A percentile compares a stretch with the other conserved stretches of the same genome.
Conservation (phyloP, 1,140 invertebrate genomes). For the Zaprionus davidi region DNA sequence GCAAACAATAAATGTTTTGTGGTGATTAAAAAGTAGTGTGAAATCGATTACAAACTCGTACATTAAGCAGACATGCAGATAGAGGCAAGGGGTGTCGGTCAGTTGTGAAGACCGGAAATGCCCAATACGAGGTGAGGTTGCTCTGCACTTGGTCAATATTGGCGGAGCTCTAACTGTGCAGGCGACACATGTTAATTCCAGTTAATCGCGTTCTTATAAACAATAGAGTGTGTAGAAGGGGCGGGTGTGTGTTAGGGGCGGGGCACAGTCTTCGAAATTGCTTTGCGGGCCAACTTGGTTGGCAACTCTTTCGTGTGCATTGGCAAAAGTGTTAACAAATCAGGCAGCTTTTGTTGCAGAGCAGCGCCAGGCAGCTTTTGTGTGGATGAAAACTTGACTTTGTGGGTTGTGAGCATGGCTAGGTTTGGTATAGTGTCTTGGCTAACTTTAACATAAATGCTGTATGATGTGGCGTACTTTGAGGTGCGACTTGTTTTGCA, state of each 20-base stretch:
- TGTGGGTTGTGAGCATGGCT: background rate
- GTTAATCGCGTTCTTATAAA: conserved; percentile 55
- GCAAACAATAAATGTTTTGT: conserved; percentile 80
- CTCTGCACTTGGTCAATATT: conserved; percentile 61
- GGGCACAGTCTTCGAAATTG: background rate
- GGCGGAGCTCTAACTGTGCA: conserved; percentile 53
- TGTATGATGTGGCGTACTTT: too few species aligned
- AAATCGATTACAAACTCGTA: conserved; percentile 70
- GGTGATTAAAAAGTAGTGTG: conserved; percentile 82
- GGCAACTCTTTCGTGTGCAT: background rate
- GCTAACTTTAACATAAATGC: too few species aligned
- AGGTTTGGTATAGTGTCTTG: background rate
- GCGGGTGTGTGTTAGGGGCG: background rate
- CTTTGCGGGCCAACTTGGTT: too few species aligned
- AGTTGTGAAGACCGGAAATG: conserved; percentile 65
- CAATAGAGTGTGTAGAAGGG: background rate
- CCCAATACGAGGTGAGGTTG: conserved; percentile 24
- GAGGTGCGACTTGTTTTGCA: too few species aligned
- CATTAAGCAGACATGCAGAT: conserved; percentile 53
- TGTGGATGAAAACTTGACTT: background rate
- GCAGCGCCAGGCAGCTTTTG: conserved; percentile 17
- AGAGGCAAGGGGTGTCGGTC: conserved; percentile 25
- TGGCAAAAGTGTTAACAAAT: too few species aligned
- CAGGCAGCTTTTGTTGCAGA: background rate
- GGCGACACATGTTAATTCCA: conserved; percentile 73